Conservation (phyloP, 2,113 vertebrate genomes). For the Misgurnus mizolepis region DNA sequence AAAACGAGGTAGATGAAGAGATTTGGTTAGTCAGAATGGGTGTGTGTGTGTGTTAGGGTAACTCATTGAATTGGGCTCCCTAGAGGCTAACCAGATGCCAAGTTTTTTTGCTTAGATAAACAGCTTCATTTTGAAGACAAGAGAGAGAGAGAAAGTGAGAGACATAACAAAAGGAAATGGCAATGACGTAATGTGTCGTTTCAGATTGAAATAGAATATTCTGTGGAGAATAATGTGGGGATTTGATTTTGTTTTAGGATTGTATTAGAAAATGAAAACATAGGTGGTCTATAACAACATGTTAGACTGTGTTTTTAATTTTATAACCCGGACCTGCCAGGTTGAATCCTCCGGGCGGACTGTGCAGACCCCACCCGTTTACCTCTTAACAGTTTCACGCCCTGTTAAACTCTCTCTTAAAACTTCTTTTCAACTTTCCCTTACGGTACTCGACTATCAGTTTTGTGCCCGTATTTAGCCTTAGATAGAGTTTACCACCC, state of each 20-base stretch:
- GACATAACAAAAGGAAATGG: background rate
- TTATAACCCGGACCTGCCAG: no score
- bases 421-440: background rate
- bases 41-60: conserved; percentile 29
- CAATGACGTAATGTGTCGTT: no score
- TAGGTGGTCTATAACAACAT: no score
- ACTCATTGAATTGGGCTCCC: conserved; percentile 62
- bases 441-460: no score
- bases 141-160: background rate
- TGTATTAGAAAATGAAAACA: no score
- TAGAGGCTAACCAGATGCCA: conserved; percentile 67
- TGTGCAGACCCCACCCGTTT: no score
- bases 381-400: no score
- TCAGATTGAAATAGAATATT: background rate
- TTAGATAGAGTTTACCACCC: conserved; percentile 47
- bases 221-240: no score
- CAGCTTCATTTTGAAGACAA: conserved; percentile 46
- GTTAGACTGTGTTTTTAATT: no score
- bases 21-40: conserved; percentile 23
- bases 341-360: no score
- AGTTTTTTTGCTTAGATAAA: conserved; percentile 58
- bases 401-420: background rate
- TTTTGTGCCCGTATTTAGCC: conserved; percentile 19
- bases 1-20: conserved; percentile 28
- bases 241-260: no score